Base-by-base conservation (phyloP, 1,140 invertebrate genomes). In the Brachionus plicatilis region DNA sequence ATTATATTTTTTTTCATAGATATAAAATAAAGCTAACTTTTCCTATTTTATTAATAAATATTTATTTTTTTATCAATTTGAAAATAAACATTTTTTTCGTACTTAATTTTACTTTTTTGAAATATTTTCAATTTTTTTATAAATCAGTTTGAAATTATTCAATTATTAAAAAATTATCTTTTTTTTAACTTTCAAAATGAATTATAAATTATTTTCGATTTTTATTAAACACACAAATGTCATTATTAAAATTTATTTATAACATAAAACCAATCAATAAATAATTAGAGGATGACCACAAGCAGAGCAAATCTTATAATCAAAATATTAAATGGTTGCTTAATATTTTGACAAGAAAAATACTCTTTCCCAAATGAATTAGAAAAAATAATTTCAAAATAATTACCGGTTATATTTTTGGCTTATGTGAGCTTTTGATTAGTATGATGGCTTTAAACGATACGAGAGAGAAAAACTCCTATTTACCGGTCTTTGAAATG, bases 401-500 rank as follows among this genome's bases (percentile, higher is more conserved):
- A 68, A 68, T 68, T 68, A 68, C 66, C 66, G 66, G 66, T 68
- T 68, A 33, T 68, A 14, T 65, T n/a, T 68, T 68, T 41, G 29
- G 33, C 24, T 68, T 68, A 68, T 11, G 29, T n/a, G 53, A 20
- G 53, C 53, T 3, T 60, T 60, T 60, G 20, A 60, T 60, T 60
- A 20, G 53, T 27, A 20, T 60, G 53, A 60, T 60, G 53, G 53
- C 53, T 24, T 53, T 17, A 24, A 68, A 68, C 33, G 66, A 68
- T 33, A 68, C 66, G 33, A 41, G n/a, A 65, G 9, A 33, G 27
- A 68, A 24, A 33, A 33, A 41, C 27, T 33, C 11, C n/a, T 68
- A 33, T 68, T 68, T 68, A 68, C 66, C 66, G 66, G 66, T 68
- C 20, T 68, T 68, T 68, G 66, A 68, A 68, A 68, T 68, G 66